Evolutionary conservation across 2,888 invertebrate genomes (phyloP).

Genomic region (Orchesellides sinensis): DNA sequence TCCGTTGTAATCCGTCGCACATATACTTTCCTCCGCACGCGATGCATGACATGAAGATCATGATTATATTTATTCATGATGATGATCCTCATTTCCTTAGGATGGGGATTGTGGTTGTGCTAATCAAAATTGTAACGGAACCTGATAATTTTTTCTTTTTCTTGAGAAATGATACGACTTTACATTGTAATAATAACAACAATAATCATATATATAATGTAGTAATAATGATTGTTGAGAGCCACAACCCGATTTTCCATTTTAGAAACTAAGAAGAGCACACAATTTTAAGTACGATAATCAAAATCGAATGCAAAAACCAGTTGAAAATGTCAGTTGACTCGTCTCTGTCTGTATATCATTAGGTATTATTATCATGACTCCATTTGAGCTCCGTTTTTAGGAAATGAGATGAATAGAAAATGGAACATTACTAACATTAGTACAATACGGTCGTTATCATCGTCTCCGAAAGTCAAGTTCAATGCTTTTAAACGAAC

Average conservation of each 20-base stretch:
- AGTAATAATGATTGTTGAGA: too few relatives aligned
- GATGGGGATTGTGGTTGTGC: too few relatives aligned
- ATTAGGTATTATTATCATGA: too few relatives aligned
- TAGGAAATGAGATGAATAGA: neutral
- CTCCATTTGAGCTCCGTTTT: neutral
- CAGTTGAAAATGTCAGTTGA: conserved; percentile 15
- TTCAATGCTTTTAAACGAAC: too few relatives aligned
- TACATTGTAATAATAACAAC: conserved; percentile 23
- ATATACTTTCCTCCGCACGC: too few relatives aligned
- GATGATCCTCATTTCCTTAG: neutral
- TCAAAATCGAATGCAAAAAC: neutral
- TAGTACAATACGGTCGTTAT: neutral
- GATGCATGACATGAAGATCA: neutral
- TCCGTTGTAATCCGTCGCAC: too few relatives aligned
- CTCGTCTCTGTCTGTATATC: neutral
- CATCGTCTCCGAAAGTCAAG: too few relatives aligned
- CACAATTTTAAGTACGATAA: neutral
- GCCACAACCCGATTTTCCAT: conserved; percentile 30
- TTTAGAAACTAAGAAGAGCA: conserved; percentile 19
- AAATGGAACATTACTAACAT: neutral
- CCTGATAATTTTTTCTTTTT: conserved; percentile 7
- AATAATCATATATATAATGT: neutral
- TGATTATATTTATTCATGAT: neutral
- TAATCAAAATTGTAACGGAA: conserved; percentile 28
- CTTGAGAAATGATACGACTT: conserved; percentile 2